Evolutionary conservation across 2,797 vertebrate genomes (phyloP).

Genomic region (Myotis myotis): DNA sequence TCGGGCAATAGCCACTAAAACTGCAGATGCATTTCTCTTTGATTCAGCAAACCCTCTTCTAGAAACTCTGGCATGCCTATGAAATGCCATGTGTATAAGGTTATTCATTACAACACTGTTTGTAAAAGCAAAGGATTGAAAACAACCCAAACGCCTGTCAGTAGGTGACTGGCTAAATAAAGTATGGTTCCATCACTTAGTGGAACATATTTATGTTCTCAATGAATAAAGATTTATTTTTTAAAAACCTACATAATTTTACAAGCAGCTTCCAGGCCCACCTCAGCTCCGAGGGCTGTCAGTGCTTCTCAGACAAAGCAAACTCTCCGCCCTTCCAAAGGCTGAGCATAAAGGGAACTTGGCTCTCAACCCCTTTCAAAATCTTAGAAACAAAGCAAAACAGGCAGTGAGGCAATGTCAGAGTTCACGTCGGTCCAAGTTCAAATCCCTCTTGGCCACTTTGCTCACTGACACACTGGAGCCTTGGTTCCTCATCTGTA

Average conservation of each 20-base stretch:
- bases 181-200: neutral
- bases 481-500: neutral
- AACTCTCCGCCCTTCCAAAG: neutral
- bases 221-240: neutral
- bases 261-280: neutral
- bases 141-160: neutral
- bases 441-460: neutral
- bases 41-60: neutral
- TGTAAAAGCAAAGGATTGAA: neutral
- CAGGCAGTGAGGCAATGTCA: neutral
- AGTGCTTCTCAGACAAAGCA: neutral
- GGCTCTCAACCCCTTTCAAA: slow-evolving; percentile 4
- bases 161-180: neutral
- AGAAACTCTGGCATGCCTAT: neutral
- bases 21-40: neutral
- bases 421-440: neutral
- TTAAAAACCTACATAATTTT: neutral
- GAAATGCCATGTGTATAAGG: neutral
- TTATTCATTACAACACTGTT: neutral
- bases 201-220: slow-evolving; percentile 11
- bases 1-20: neutral
- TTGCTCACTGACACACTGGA: neutral
- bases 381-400: slow-evolving; percentile 17
- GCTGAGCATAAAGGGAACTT: slow-evolving; percentile 18
- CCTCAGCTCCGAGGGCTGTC: neutral